Evolutionary conservation across 1,140 invertebrate species (phyloP), one percentile per base, ranked within the genome.

Genomic region (Nautilus pompilius): DNA sequence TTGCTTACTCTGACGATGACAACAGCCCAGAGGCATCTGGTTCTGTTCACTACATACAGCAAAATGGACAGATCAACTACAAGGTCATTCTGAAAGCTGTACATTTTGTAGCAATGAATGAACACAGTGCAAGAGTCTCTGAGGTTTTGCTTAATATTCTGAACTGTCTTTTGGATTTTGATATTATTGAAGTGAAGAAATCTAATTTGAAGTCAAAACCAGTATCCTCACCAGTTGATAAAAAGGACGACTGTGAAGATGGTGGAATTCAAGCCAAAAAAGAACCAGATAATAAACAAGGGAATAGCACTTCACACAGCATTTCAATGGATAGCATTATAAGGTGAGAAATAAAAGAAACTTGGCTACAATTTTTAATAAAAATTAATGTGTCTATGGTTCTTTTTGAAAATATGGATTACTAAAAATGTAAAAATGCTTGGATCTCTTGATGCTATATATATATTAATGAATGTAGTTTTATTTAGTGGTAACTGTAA

Each of bases 61-160:
- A 90, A 74, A 93, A 98, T 74, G 97, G 97, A 0, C 90, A 95
- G 75, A 89, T 99, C 46, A 92, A 97, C 81, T 88, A 93, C 66
- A 88, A 90, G 81, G 90, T 98, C 8, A 89, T 99, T 2, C 82
- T 99, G 17, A 63, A 65, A 86, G 82, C 82, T 32, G 87, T 97
- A 0, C 93, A 96, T 79, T 88, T 89, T 58, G 89, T 95, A 8
- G 88, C 92, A 1, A 85, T 92, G 66, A 87, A 88, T 48, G 89
- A 89, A 67, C 93, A 90, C 73, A 91, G 92, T 0, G 82, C 94
- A 2, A 86, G 93, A 29, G 91, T 97, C 2, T 91, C 95, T 80
- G 93, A 96, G 80, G 90, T 90, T 4, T 90, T 96, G 64, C 80
- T 98, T 0, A 96, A 95, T 75, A 84, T 98, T 32, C 86, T 95